These are phyloP conservation scores for Mesochorus sp. DNA, from an alignment of 2,888 invertebrate genomes.

Conservation along the genomic window DNA sequence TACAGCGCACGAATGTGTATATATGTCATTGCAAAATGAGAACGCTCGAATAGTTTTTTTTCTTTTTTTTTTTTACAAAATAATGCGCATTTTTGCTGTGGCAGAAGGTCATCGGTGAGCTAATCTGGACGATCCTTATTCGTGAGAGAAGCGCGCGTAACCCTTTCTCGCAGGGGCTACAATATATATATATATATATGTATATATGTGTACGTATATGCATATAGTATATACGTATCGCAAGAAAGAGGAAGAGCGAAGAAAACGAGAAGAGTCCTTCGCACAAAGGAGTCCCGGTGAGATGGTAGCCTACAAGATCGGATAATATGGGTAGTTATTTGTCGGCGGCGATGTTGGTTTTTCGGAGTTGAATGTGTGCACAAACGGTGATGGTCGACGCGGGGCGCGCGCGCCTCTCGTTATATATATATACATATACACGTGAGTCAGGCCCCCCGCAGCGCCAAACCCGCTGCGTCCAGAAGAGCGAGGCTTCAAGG, in stretches of 20 bases:
- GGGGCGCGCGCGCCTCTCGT: conserved; percentile 44
- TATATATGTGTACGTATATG: not conserved
- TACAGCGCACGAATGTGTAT: no score
- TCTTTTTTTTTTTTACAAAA: not conserved
- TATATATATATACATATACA: conserved; percentile 20
- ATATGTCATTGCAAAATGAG: no score
- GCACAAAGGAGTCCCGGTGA: conserved; percentile 79
- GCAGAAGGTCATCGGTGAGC: not conserved
- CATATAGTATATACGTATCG: not conserved
- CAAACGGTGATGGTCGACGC: conserved; percentile 43
- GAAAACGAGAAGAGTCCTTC: conserved; percentile 52
- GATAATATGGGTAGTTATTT: conserved; percentile 81
- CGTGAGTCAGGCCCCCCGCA: conserved; percentile 78
- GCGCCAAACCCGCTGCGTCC: conserved; percentile 76
- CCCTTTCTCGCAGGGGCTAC: conserved; percentile 1
- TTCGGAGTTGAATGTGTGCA: conserved; percentile 66
- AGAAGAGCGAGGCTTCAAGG: conserved; percentile 59
- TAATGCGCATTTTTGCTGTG: no score
- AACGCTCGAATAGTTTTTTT: no score
- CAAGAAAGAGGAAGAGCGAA: not conserved
- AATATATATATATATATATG: not conserved
- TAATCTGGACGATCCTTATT: conserved; percentile 27
- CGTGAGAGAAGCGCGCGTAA: conserved; percentile 37
- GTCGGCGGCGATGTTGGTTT: conserved; percentile 82
- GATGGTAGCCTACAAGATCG: conserved; percentile 81